Evolutionary conservation across 2,797 vertebrate species (phyloP), one percentile per base, ranked within the genome.

Genomic region (Hippoglossus hippoglossus): DNA sequence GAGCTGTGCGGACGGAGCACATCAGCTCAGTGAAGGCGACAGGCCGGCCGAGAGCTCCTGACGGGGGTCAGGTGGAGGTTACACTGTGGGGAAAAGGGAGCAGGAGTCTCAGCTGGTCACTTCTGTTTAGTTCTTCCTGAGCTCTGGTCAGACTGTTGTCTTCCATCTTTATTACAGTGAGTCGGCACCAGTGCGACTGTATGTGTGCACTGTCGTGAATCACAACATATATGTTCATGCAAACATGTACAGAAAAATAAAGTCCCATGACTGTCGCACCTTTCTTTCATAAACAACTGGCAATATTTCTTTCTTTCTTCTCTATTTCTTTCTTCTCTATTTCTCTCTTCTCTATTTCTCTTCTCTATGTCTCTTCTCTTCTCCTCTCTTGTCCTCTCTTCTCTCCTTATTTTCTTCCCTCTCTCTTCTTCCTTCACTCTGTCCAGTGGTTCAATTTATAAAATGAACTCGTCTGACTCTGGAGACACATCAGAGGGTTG

Each of bases 1-100:
- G 52, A 81, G 70, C 22, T 55, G 9, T 9, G 67, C 75, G 67
- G 60, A 47, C 65, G 54, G 61, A 80, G 47, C 41, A 54, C 68
- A 68, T 71, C 64, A 61, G 60, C 39, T 31, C 49, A 28, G 22
- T 3, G 36, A 67, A 70, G 59, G 54, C 52, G n/a, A 15, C 52
- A 60, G 44, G 41, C 41, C 51, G 67, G 22, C 60, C 69, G 68
- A 75, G 22, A 61, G 50, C 71, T 54, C 9, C 62, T 41, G 28
- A 53, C 19, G 0, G 7, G 54, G 56, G 70, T 75, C 53, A 49
- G 47, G 19, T 4, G 31, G 6, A 59, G 36, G 66, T 61, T 31
- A 28, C 50, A 52, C 51, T 50, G 41, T 41, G 36, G 67, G 73
- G 28, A n/a, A 21, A 24, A 11, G 22, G 46, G 15, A 28, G 47